A percentile compares a stretch with the other conserved stretches of the same genome.
phyloP scores from a whole-genome alignment of 1,140 invertebrate species.

The Mizuhopecten yessoensis region DNA sequence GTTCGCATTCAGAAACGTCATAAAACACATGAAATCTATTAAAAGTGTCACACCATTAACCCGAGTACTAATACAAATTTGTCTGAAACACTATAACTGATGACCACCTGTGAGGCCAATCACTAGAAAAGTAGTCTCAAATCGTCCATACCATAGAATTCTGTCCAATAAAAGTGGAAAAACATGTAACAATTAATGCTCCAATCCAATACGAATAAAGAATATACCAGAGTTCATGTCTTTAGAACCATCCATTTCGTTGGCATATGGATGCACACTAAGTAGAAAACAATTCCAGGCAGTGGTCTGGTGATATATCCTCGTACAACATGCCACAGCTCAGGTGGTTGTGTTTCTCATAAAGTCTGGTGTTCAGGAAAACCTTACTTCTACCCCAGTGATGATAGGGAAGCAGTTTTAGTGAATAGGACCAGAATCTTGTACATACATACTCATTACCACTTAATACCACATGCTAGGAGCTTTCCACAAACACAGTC shows the following conservation, averaged over 20 bases:
- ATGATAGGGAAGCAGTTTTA: conserved; percentile 3
- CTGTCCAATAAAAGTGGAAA: too few relatives aligned
- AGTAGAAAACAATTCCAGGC: background rate
- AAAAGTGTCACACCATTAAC: too few relatives aligned
- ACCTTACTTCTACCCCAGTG: background rate
- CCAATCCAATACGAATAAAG: too few relatives aligned
- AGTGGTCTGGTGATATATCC: background rate
- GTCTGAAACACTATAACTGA: too few relatives aligned
- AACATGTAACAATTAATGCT: too few relatives aligned
- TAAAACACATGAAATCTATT: too few relatives aligned
- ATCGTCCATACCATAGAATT: too few relatives aligned
- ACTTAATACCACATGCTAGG: conserved; percentile 5
- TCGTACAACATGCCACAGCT: background rate
- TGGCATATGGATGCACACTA: background rate
- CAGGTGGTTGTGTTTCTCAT: conserved; percentile 38
- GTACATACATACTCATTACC: background rate
- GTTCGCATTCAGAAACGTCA: too few relatives aligned
- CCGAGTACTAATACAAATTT: too few relatives aligned
- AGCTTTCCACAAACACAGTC: background rate
- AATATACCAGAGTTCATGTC: too few relatives aligned
- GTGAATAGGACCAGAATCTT: background rate
- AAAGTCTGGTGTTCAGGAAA: background rate
- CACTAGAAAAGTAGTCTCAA: too few relatives aligned
- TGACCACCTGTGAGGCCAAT: too few relatives aligned
- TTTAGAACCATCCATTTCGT: background rate